A percentile compares a stretch with the other conserved stretches of the same genome.
These are phyloP conservation scores for Typhlichthys subterraneus DNA, from an alignment of 2,797 vertebrate genomes.

Conservation along the genomic window DNA sequence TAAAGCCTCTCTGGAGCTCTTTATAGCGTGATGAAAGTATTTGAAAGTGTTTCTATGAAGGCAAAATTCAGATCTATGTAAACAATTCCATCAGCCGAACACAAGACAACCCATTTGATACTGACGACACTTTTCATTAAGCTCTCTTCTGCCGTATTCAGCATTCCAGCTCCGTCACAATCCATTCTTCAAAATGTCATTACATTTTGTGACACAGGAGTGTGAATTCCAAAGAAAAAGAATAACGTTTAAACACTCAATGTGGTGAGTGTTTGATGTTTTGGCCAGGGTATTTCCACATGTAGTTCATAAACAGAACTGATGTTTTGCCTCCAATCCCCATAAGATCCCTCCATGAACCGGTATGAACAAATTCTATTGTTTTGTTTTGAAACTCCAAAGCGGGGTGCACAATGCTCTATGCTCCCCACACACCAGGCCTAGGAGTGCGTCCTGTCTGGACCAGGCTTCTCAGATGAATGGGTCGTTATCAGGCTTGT, in stretches of 20 bases:
- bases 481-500: too few relatives aligned
- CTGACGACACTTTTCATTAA: slow-evolving; percentile 6
- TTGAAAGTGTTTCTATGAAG: slow-evolving; percentile 3
- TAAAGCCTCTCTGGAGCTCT: background rate
- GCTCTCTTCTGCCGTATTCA: background rate
- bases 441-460: too few relatives aligned
- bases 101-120: slow-evolving; percentile 7
- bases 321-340: too few relatives aligned
- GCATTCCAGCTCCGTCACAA: slow-evolving; percentile 9
- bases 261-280: background rate
- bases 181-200: slow-evolving; percentile 11
- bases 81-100: slow-evolving; percentile 1
- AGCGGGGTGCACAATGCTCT: too few relatives aligned
- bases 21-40: background rate
- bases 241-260: background rate
- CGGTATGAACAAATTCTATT: too few relatives aligned
- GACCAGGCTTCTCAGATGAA: too few relatives aligned
- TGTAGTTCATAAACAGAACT: too few relatives aligned
- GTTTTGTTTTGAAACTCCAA: too few relatives aligned
- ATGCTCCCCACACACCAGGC: too few relatives aligned
- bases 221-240: slow-evolving; percentile 6
- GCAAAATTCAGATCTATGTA: slow-evolving; percentile 1
- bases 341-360: too few relatives aligned
- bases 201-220: background rate
- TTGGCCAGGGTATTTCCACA: too few relatives aligned